Percentiles rank a stretch among this genome's conserved stretches.
phyloP scores from a whole-genome alignment of 2,113 vertebrate genomes.

The Thamnophis sirtalis region DNA sequence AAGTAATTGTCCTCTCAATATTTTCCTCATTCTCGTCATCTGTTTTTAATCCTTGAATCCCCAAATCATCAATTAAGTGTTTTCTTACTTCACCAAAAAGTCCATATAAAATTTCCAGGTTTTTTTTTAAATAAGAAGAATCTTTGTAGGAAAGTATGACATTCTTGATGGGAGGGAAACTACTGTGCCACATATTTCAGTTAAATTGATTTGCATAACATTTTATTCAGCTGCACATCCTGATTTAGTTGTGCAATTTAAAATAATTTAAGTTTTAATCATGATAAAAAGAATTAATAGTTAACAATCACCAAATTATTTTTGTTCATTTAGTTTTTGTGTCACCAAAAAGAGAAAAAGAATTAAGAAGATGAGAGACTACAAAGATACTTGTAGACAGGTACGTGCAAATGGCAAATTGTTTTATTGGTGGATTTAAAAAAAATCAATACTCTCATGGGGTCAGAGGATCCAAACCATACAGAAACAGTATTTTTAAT shows the following conservation, averaged over 20 bases:
- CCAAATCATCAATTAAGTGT: background rate
- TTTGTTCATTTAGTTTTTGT: slow-evolving; percentile 8
- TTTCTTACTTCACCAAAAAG: background rate
- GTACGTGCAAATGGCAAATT: slow-evolving; percentile 13
- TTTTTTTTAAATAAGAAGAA: background rate
- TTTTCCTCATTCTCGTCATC: background rate
- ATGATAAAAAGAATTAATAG: background rate
- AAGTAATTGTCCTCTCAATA: background rate
- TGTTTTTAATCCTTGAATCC: background rate
- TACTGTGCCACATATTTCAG: background rate
- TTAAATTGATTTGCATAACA: background rate
- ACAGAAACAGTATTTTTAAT: background rate
- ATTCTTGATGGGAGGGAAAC: background rate
- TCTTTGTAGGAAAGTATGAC: background rate
- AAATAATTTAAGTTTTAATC: background rate
- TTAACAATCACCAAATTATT: background rate
- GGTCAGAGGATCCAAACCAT: background rate
- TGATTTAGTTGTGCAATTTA: background rate
- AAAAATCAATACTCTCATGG: background rate
- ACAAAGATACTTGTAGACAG: background rate
- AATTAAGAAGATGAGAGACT: background rate
- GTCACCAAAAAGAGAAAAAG: slow-evolving; percentile 41
- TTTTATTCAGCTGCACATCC: background rate
- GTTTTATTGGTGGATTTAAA: background rate
- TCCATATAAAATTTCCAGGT: background rate